Conservation (phyloP, 2,888 invertebrate species). For the Apamea anceps region DNA sequence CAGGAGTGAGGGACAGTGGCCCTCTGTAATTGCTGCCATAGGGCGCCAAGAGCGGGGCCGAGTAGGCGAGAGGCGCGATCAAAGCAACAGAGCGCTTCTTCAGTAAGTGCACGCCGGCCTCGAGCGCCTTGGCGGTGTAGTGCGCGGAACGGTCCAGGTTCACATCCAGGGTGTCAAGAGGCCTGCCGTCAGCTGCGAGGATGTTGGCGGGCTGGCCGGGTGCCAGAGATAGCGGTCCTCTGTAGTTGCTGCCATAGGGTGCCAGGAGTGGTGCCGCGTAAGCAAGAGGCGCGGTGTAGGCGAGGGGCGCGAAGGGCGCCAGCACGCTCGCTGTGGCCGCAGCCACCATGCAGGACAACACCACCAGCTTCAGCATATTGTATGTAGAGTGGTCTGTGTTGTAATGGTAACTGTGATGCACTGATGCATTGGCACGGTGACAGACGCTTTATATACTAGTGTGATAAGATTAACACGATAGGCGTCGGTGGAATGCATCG, state of each 20-base stretch:
- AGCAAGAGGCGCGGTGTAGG: conserved; percentile 62
- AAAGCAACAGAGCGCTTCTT: conserved; percentile 80
- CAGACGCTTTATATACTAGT: conserved; percentile 78
- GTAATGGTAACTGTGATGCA: conserved; percentile 73
- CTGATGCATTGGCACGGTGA: conserved; percentile 77
- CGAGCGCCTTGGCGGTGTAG: conserved; percentile 80
- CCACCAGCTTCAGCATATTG: conserved; percentile 90
- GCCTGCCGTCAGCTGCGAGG: conserved; percentile 85
- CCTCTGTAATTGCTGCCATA: conserved; percentile 78
- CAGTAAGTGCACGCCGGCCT: conserved; percentile 77
- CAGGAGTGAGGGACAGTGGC: conserved; percentile 84
- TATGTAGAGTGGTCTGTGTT: conserved; percentile 83
- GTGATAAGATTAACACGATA: conserved; percentile 68
- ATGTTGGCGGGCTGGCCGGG: conserved; percentile 86
- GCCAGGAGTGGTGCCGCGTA: conserved; percentile 63
- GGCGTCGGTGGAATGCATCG: conserved; percentile 62
- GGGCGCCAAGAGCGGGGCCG: conserved; percentile 67
- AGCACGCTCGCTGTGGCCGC: conserved; percentile 85
- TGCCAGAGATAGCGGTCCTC: conserved; percentile 85
- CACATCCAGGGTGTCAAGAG: conserved; percentile 85
- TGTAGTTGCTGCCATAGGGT: conserved; percentile 77
- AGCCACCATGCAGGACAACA: conserved; percentile 91
- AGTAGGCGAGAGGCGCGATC: conserved; percentile 42
- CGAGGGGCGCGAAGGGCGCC: conserved; percentile 60
- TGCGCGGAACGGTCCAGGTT: conserved; percentile 86